Percentiles rank a stretch among this genome's conserved stretches.
These are phyloP conservation scores for Drosophila basisetae DNA, from an alignment of 2,888 invertebrate species.

Conservation along the genomic window DNA sequence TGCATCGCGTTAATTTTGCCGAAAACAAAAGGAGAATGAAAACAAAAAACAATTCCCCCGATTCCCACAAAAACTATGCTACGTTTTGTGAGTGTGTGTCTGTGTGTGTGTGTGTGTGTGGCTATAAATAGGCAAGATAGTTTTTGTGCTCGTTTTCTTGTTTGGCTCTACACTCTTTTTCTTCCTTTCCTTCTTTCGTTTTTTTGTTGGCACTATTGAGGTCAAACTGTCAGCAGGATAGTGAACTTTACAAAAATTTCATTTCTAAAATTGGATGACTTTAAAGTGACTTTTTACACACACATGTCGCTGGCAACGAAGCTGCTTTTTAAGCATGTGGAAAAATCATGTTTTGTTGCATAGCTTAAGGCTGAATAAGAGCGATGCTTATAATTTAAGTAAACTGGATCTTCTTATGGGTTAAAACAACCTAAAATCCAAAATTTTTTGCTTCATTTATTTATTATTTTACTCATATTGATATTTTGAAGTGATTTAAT, in stretches of 20 bases:
- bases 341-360: neutral
- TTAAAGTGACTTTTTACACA: slow-evolving; percentile 48
- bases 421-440: neutral
- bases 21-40: slow-evolving; percentile 11
- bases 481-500: no score
- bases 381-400: no score
- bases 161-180: slow-evolving; percentile 33
- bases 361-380: neutral
- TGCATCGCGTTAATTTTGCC: slow-evolving; percentile 6
- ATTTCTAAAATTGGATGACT: slow-evolving; percentile 52
- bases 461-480: neutral
- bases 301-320: neutral
- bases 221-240: slow-evolving; percentile 75
- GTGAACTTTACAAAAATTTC: slow-evolving; percentile 69
- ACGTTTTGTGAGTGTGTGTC: slow-evolving; percentile 19
- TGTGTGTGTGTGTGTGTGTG: slow-evolving; percentile 14
- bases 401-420: neutral
- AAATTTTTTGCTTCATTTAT: neutral
- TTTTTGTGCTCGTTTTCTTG: slow-evolving; percentile 65
- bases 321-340: neutral
- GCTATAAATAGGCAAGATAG: slow-evolving; percentile 77
- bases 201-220: slow-evolving; percentile 56
- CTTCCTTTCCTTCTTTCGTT: slow-evolving; percentile 14
- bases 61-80: slow-evolving; percentile 62
- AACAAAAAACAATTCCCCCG: slow-evolving; percentile 3